Percentiles rank a stretch among this genome's conserved stretches.
Conservation (phyloP, 2,888 invertebrate genomes). For the Rapana venosa region DNA sequence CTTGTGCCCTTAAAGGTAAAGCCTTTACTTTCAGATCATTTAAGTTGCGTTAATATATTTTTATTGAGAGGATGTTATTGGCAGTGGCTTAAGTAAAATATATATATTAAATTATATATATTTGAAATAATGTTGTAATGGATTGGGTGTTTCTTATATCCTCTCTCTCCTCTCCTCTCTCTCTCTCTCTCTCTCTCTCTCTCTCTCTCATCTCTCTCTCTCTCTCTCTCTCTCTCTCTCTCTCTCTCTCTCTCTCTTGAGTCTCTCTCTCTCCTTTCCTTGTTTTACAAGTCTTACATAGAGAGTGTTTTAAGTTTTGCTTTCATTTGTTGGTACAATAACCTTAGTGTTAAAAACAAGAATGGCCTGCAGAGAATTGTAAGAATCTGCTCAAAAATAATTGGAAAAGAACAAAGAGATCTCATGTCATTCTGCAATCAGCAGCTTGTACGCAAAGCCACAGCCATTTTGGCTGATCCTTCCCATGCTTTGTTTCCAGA, state of each 20-base stretch:
- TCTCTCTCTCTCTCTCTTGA: background rate
- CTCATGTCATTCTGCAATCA: background rate
- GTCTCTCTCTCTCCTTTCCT: constrained; percentile 1
- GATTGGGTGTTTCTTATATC: background rate
- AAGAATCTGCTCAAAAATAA: too few species aligned
- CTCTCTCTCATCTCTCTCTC: background rate
- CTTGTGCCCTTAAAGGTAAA: too few species aligned
- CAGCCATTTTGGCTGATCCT: too few species aligned
- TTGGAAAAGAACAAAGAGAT: too few species aligned
- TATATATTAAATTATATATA: too few species aligned
- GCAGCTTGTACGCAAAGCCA: background rate
- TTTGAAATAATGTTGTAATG: constrained; percentile 7
- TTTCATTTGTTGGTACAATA: too few species aligned
- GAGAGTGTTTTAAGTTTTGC: too few species aligned
- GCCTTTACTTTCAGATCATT: background rate
- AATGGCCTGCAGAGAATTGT: too few species aligned
- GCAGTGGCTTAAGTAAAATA: background rate
- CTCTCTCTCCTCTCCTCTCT: constrained; percentile 5
- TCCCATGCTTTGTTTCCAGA: too few species aligned
- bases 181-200: constrained; percentile 17
- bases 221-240: background rate
- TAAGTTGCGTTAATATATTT: background rate
- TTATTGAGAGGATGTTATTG: too few species aligned
- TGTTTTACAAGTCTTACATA: too few species aligned
- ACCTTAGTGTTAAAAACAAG: too few species aligned